These are phyloP conservation scores for Watsonalla binaria DNA, from an alignment of 2,888 invertebrate genomes.

Conservation along the genomic window DNA sequence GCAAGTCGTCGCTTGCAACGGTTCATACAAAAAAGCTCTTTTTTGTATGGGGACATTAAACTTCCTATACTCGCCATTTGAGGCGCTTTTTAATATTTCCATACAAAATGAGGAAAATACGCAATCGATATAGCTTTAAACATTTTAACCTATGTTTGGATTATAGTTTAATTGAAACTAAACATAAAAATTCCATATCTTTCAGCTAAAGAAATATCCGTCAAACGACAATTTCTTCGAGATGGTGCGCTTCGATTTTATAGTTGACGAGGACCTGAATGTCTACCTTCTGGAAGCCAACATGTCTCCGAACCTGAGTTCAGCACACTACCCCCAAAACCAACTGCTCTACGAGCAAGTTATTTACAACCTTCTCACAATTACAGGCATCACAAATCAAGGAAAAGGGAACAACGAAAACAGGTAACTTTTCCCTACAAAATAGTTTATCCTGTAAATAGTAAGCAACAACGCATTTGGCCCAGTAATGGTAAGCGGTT, in stretches of 20 bases:
- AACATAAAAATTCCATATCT: conserved; percentile 4
- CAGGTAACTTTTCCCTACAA: conserved; percentile 3
- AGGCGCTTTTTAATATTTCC: too few relatives aligned
- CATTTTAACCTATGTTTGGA: too few relatives aligned
- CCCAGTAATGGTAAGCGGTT: too few relatives aligned
- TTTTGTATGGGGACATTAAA: too few relatives aligned
- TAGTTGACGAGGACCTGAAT: conserved; percentile 90
- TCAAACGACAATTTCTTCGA: conserved; percentile 91
- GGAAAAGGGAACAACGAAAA: conserved; percentile 22
- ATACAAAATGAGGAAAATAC: too few relatives aligned
- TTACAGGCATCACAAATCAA: conserved; percentile 84
- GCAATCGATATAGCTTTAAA: too few relatives aligned
- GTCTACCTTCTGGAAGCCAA: conserved; percentile 97
- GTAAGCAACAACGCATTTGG: not conserved
- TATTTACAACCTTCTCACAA: conserved; percentile 87
- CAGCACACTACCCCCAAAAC: conserved; percentile 94
- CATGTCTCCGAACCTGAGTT: conserved; percentile 98
- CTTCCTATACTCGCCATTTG: too few relatives aligned
- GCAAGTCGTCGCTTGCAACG: too few relatives aligned
- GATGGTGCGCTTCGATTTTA: conserved; percentile 95
- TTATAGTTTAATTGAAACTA: too few relatives aligned
- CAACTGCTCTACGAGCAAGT: conserved; percentile 94
- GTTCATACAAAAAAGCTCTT: too few relatives aligned
- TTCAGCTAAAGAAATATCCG: conserved; percentile 65
- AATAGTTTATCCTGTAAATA: not conserved